These are phyloP conservation scores for Psylliodes chrysocephalus DNA, from an alignment of 2,888 invertebrate species.

Conservation along the genomic window DNA sequence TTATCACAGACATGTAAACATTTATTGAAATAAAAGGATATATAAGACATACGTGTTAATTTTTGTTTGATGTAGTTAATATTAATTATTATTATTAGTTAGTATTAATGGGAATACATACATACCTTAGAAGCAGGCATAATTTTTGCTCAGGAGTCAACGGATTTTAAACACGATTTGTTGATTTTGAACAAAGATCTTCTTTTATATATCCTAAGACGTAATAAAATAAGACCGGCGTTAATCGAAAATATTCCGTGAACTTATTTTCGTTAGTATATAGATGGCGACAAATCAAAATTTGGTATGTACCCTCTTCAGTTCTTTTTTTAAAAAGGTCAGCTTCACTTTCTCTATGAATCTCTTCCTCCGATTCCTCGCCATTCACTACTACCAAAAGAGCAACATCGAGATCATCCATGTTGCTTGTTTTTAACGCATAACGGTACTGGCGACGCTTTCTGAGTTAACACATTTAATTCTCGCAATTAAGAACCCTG, in stretches of 20 bases:
- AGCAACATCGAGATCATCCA: too few species aligned
- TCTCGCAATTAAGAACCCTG: constrained; percentile 6
- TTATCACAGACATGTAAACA: constrained; percentile 19
- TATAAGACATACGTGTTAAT: constrained; percentile 1
- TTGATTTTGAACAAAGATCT: constrained; percentile 29
- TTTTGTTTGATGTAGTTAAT: constrained; percentile 29
- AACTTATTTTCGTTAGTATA: constrained; percentile 38
- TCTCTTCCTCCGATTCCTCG: constrained; percentile 37
- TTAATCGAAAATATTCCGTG: constrained; percentile 27
- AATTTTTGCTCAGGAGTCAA: constrained; percentile 44
- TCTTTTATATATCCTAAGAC: constrained; percentile 26
- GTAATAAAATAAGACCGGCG: constrained; percentile 23
- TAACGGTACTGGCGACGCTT: constrained; percentile 36
- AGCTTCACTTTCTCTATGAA: constrained; percentile 32
- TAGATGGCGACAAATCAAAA: constrained; percentile 36
- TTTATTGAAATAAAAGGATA: constrained; percentile 14
- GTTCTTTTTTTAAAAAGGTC: constrained; percentile 34
- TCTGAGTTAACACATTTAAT: constrained; percentile 20
- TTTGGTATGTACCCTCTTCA: constrained; percentile 33
- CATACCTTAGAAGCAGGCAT: constrained; percentile 46
- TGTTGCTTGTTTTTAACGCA: too few species aligned
- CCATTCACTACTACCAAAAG: too few species aligned
- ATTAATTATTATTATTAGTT: too few species aligned
- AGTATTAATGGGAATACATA: constrained; percentile 20
- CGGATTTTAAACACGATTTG: constrained; percentile 37